A percentile compares a stretch with the other conserved stretches of the same genome.
These are phyloP conservation scores for Amblyjoppa proteus DNA, from an alignment of 2,888 invertebrate genomes.

Conservation along the genomic window DNA sequence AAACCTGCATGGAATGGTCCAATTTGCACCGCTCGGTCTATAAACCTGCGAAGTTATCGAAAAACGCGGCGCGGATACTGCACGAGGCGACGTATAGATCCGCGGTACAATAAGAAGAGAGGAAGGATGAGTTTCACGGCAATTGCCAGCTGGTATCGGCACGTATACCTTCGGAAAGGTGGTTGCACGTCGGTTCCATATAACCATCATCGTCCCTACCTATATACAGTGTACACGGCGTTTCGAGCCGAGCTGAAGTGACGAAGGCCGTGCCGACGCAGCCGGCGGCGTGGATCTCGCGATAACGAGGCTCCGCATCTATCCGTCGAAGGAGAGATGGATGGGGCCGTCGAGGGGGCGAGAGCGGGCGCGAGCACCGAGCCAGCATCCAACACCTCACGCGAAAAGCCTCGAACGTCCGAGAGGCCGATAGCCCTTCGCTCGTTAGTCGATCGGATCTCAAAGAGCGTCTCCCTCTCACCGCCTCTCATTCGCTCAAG, in stretches of 20 bases:
- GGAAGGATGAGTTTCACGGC: conserved; percentile 32
- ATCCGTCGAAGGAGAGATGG: conserved; percentile 12
- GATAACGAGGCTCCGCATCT: conserved; percentile 49
- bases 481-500: not conserved
- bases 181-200: conserved; percentile 45
- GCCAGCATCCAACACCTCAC: conserved; percentile 28
- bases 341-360: not conserved
- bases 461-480: conserved; percentile 44
- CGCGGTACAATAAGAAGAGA: conserved; percentile 17
- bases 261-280: conserved; percentile 18
- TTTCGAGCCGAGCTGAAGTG: conserved; percentile 7
- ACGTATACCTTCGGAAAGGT: conserved; percentile 56
- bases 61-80: not conserved
- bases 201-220: conserved; percentile 11
- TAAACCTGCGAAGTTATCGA: not conserved
- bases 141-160: conserved; percentile 65
- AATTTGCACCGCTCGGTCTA: too few species aligned
- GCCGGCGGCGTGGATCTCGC: conserved; percentile 13
- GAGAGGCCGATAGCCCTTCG: conserved; percentile 48
- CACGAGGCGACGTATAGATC: not conserved
- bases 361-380: conserved; percentile 21
- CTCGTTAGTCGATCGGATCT: conserved; percentile 63
- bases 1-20: too few species aligned
- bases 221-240: conserved; percentile 21
- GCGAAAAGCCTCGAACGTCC: conserved; percentile 40